These are phyloP conservation scores for Heliothis subflexa DNA, from an alignment of 1,140 invertebrate species.

Conservation along the genomic window DNA sequence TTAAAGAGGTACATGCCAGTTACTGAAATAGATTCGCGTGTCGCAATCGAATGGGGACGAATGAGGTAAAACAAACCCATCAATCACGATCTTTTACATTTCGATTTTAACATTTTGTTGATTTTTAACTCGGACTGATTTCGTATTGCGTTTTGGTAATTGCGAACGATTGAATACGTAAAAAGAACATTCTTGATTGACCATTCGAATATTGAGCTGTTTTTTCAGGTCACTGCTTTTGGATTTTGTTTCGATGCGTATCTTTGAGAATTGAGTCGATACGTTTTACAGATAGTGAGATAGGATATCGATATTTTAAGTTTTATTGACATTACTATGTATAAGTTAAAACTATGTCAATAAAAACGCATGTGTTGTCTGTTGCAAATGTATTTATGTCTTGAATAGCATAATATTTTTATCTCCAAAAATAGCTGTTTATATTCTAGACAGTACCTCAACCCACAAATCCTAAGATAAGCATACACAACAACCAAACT, in stretches of 20 bases:
- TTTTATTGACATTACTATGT: too few species aligned
- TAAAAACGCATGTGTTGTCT: too few species aligned
- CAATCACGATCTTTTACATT: constrained; percentile 45
- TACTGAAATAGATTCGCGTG: constrained; percentile 52
- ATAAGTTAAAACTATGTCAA: background rate
- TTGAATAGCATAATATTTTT: background rate
- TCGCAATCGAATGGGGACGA: constrained; percentile 49
- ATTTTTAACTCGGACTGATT: constrained; percentile 28
- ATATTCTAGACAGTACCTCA: too few species aligned
- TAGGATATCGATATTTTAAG: background rate
- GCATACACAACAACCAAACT: background rate
- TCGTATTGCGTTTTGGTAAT: constrained; percentile 34
- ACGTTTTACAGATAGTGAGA: background rate
- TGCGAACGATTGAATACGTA: constrained; percentile 28
- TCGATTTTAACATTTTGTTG: constrained; percentile 35
- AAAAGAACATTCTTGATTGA: constrained; percentile 34
- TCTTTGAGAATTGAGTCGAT: background rate
- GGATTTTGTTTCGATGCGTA: background rate
- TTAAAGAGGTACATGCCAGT: constrained; percentile 51
- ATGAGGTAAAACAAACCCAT: constrained; percentile 54
- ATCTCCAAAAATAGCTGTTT: background rate
- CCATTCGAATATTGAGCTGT: constrained; percentile 29
- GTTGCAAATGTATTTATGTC: background rate
- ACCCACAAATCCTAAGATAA: background rate
- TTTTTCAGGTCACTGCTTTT: background rate